A percentile compares a stretch with the other conserved stretches of the same genome.
Evolutionary conservation across 2,797 vertebrate genomes (phyloP).

Genomic region (Amblyraja radiata): DNA sequence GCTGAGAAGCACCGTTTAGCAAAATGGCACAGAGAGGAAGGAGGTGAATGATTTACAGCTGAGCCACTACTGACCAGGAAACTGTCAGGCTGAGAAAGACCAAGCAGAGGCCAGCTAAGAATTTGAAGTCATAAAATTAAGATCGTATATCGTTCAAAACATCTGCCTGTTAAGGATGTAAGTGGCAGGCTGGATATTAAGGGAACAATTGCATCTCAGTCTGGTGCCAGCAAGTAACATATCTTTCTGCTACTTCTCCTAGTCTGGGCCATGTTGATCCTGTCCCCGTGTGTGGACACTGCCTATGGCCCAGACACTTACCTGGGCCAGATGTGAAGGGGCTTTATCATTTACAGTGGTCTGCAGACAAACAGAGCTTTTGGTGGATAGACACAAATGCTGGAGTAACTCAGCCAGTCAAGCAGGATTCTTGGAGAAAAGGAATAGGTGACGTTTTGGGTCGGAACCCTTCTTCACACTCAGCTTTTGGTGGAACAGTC

Average conservation of each 20-base stretch:
- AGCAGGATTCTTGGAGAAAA: too few relatives aligned
- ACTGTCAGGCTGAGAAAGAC: neutral
- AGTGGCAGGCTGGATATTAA: neutral
- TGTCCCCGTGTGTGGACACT: too few relatives aligned
- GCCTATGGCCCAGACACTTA: too few relatives aligned
- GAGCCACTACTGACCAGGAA: neutral
- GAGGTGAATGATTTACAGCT: neutral
- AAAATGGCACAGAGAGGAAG: neutral
- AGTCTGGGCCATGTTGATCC: too few relatives aligned
- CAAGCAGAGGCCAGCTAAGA: neutral
- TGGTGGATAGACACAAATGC: too few relatives aligned
- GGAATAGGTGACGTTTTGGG: too few relatives aligned
- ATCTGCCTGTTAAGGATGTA: neutral
- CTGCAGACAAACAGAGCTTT: too few relatives aligned
- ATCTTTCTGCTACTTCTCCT: neutral
- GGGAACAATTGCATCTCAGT: neutral
- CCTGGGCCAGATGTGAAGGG: too few relatives aligned
- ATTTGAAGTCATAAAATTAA: neutral
- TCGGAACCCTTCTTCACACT: too few relatives aligned
- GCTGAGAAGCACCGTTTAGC: neutral
- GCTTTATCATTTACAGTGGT: too few relatives aligned
- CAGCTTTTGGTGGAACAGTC: too few relatives aligned
- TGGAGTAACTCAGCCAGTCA: too few relatives aligned
- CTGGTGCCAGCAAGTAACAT: neutral
- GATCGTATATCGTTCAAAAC: neutral